Conservation (phyloP, 2,888 invertebrate species). For the Hyposoter didymator region DNA sequence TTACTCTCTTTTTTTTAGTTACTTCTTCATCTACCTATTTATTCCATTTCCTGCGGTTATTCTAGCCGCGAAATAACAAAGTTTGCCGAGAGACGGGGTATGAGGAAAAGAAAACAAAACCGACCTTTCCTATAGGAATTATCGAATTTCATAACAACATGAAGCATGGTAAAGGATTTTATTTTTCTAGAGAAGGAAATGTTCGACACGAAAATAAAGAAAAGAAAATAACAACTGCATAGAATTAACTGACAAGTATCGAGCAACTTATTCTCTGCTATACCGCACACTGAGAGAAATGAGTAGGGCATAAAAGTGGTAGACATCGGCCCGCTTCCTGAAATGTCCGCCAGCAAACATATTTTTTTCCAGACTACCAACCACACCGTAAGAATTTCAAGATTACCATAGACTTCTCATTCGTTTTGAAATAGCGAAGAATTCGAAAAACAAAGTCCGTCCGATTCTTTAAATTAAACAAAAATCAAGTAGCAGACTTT, state of each 20-base stretch:
- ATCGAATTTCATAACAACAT: neutral
- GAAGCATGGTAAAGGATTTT: neutral
- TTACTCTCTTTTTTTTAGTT: neutral
- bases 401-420: neutral
- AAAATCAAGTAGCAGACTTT: neutral
- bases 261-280: neutral
- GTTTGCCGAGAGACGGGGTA: neutral
- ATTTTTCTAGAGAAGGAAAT: neutral
- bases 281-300: neutral
- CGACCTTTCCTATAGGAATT: neutral
- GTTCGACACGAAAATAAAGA: neutral
- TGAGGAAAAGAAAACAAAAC: neutral
- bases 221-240: neutral
- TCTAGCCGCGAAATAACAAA: neutral
- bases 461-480: no score
- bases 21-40: neutral
- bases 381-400: neutral
- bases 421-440: neutral
- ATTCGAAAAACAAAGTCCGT: neutral
- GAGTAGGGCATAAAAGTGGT: neutral
- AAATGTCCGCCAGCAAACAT: neutral
- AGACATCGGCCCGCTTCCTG: neutral
- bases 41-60: conserved; percentile 8
- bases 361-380: neutral
- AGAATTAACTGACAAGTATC: neutral